Percentiles rank a stretch among this genome's conserved stretches.
Evolutionary conservation across 2,888 invertebrate species (phyloP).

Genomic region (Campaea margaritaria): DNA sequence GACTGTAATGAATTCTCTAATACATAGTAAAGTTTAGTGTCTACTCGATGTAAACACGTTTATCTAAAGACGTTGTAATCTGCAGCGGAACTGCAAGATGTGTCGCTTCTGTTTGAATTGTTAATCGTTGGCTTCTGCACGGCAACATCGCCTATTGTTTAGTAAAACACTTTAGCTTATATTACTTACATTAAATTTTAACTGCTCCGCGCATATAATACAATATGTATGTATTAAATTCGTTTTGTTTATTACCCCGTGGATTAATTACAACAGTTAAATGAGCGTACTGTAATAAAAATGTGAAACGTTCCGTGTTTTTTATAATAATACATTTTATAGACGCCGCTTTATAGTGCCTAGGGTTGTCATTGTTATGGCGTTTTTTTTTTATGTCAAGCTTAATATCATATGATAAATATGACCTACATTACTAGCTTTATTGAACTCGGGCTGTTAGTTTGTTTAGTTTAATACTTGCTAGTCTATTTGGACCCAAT

Average conservation of each 20-base stretch:
- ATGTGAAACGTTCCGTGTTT: conserved; percentile 59
- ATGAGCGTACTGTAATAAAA: conserved; percentile 74
- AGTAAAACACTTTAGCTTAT: conserved; percentile 46
- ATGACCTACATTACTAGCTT: too few relatives aligned
- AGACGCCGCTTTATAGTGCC: conserved; percentile 26
- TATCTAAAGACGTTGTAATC: neutral
- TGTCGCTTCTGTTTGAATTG: conserved; percentile 17
- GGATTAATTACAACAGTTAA: conserved; percentile 80
- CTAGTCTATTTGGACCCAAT: too few relatives aligned
- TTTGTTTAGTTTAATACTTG: too few relatives aligned
- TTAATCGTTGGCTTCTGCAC: conserved; percentile 21
- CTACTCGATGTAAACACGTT: neutral
- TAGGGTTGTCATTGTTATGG: conserved; percentile 14
- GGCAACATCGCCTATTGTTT: conserved; percentile 23
- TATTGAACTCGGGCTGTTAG: too few relatives aligned
- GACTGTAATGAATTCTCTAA: too few relatives aligned
- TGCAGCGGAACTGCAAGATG: neutral
- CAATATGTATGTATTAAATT: conserved; percentile 69
- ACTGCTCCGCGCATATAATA: conserved; percentile 42
- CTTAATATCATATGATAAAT: too few relatives aligned
- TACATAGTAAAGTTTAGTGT: neutral
- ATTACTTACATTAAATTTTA: conserved; percentile 48
- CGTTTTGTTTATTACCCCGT: conserved; percentile 70
- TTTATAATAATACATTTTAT: conserved; percentile 38
- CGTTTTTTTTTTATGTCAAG: neutral